Evolutionary conservation across 2,888 invertebrate species (phyloP).

Genomic region (Netelia inedita): DNA sequence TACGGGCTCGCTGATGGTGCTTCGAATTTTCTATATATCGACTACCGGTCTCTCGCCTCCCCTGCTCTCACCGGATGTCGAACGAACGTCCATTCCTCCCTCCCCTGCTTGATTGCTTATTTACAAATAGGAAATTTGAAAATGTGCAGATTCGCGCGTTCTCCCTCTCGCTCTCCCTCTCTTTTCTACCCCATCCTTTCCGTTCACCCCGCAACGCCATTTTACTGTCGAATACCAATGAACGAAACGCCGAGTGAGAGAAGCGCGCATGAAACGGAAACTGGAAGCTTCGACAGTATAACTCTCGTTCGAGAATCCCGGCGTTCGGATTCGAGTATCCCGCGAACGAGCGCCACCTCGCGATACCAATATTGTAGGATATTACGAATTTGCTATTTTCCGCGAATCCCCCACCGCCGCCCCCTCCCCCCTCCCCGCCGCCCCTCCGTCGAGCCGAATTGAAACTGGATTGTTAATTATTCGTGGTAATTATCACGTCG

Average conservation of each 20-base stretch:
- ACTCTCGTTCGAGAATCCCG: conserved; percentile 66
- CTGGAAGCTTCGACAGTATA: conserved; percentile 56
- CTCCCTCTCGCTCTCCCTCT: conserved; percentile 12
- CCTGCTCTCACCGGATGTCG: conserved; percentile 66
- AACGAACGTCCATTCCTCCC: conserved; percentile 59
- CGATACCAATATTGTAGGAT: conserved; percentile 84
- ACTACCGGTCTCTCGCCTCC: conserved; percentile 38
- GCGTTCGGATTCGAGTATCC: conserved; percentile 74
- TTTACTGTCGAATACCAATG: conserved; percentile 52
- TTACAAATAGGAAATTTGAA: conserved; percentile 86
- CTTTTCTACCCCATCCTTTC: conserved; percentile 22
- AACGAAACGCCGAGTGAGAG: conserved; percentile 59
- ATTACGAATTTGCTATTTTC: conserved; percentile 85
- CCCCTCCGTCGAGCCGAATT: conserved; percentile 76
- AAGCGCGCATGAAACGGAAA: conserved; percentile 56
- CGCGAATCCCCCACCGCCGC: conserved; percentile 71
- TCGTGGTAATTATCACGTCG: conserved; percentile 81
- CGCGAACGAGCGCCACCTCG: conserved; percentile 59
- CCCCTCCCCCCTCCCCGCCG: neutral
- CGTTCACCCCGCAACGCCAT: conserved; percentile 38
- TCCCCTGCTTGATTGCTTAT: conserved; percentile 83
- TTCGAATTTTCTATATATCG: conserved; percentile 62
- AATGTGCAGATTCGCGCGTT: conserved; percentile 82
- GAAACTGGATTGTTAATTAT: conserved; percentile 85
- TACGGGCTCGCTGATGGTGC: conserved; percentile 71